phyloP scores from a whole-genome alignment of 2,797 vertebrate species.

The Setipinna tenuifilis region DNA sequence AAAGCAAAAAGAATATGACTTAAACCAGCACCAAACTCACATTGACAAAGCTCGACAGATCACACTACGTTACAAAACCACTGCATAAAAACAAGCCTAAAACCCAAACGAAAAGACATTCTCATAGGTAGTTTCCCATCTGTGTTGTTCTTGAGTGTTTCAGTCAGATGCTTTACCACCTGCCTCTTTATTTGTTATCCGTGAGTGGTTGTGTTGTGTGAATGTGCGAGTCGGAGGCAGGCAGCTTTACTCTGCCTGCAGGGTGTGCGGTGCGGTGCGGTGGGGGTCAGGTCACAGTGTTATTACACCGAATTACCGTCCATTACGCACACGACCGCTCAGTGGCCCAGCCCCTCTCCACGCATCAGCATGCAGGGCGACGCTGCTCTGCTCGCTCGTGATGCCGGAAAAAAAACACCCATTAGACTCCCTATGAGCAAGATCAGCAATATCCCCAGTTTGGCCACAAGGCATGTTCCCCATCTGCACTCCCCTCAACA shows the following conservation, averaged over 20 bases:
- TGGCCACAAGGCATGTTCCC: not conserved
- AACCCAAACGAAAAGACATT: not conserved
- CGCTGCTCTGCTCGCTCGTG: not conserved
- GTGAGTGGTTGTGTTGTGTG: not conserved
- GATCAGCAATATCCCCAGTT: not conserved
- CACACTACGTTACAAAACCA: not conserved
- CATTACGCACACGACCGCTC: slow-evolving; percentile 3
- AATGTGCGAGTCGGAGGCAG: not conserved
- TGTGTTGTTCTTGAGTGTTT: not conserved
- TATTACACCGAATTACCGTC: slow-evolving; percentile 7
- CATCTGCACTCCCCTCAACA: too few relatives aligned
- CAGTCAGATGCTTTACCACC: not conserved
- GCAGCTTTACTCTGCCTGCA: not conserved
- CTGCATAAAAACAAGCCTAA: not conserved
- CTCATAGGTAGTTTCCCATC: not conserved
- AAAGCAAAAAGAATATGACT: not conserved
- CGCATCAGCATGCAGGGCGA: not conserved
- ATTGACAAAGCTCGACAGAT: not conserved
- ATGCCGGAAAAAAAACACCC: not conserved
- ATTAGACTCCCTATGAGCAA: not conserved
- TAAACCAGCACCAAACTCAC: not conserved
- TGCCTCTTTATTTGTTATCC: not conserved
- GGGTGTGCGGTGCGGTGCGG: not conserved
- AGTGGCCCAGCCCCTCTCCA: not conserved
- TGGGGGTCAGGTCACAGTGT: slow-evolving; percentile 8